A percentile compares a stretch with the other conserved stretches of the same genome.
Evolutionary conservation across 2,113 vertebrate species (phyloP).

Genomic region (Rhinoptilus africanus): DNA sequence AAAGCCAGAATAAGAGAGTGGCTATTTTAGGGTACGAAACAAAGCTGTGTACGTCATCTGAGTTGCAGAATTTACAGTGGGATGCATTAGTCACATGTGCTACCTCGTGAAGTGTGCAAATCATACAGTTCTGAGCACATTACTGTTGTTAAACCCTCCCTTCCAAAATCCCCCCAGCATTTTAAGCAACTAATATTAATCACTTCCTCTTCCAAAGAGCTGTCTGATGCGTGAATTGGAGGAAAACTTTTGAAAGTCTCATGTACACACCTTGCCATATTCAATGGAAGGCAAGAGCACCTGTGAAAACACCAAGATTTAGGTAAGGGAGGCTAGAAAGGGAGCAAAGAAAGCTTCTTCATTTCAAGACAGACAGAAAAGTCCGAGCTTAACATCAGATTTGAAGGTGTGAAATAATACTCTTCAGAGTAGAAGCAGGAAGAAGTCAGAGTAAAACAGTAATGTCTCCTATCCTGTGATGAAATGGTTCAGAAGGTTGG

Average conservation of each 20-base stretch:
- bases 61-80: not conserved
- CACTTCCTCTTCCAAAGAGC: not conserved
- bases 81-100: not conserved
- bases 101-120: not conserved
- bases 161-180: not conserved
- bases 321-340: not conserved
- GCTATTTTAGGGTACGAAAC: not conserved
- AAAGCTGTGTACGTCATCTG: not conserved
- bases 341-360: not conserved
- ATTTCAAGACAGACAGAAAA: not conserved
- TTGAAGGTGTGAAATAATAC: not conserved
- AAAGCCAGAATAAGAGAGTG: not conserved
- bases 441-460: not conserved
- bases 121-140: not conserved
- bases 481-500: not conserved
- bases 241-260: not conserved
- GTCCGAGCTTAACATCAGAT: not conserved
- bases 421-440: not conserved
- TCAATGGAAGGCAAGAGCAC: not conserved
- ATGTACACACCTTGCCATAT: not conserved
- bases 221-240: not conserved
- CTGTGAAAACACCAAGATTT: not conserved
- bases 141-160: not conserved
- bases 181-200: not conserved
- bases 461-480: not conserved